A percentile compares a stretch with the other conserved stretches of the same genome.
phyloP scores from a whole-genome alignment of 2,113 vertebrate genomes.

The Neodon shergylaensis region DNA sequence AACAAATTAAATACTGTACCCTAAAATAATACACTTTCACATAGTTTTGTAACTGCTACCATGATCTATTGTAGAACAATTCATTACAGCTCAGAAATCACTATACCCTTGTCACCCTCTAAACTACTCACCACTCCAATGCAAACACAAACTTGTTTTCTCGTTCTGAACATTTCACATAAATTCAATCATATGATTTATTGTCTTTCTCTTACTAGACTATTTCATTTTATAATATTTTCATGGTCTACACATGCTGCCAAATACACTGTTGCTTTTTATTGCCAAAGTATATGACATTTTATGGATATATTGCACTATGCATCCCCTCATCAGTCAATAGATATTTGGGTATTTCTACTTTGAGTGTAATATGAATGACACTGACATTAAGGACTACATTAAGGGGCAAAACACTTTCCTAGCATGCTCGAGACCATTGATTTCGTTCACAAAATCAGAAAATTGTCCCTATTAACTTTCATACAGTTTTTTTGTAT shows the following conservation, averaged over 20 bases:
- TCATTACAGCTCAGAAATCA: not conserved
- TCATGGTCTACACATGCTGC: not conserved
- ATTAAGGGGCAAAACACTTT: not conserved
- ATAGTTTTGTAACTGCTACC: constrained; percentile 5
- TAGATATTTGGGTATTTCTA: not conserved
- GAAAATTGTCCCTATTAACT: not conserved
- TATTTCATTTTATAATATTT: not conserved
- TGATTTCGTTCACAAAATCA: not conserved
- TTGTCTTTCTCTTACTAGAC: not conserved
- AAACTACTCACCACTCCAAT: not conserved
- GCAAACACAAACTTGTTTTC: not conserved
- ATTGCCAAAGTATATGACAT: not conserved
- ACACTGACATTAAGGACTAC: not conserved
- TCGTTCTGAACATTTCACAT: constrained; percentile 1
- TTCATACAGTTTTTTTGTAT: not conserved
- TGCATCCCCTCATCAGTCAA: not conserved
- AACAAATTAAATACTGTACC: not conserved
- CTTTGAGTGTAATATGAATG: not conserved
- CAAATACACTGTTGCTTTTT: not conserved
- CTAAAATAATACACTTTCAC: not conserved
- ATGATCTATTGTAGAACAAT: not conserved
- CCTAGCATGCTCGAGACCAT: not conserved
- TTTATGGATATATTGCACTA: not conserved
- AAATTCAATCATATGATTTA: not conserved
- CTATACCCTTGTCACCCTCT: not conserved